These are phyloP conservation scores for Hippocampus zosterae DNA, from an alignment of 2,113 vertebrate genomes.

Conservation along the genomic window DNA sequence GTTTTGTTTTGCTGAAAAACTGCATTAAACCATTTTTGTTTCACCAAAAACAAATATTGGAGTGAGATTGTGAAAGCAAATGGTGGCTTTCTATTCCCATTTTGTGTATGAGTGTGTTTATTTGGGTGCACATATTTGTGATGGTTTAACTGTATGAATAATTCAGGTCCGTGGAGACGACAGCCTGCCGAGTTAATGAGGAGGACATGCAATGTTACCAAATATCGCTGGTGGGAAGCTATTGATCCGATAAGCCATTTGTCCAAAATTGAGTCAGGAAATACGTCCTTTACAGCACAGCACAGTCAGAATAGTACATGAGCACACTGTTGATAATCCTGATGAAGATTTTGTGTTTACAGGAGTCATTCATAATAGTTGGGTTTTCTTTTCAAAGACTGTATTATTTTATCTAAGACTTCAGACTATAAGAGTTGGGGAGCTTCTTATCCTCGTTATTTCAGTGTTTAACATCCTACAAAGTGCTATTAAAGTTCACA, in stretches of 20 bases:
- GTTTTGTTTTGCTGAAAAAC: background rate
- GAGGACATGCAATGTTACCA: slow-evolving; percentile 78
- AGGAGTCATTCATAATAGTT: background rate
- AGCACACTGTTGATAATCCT: background rate
- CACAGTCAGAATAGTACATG: slow-evolving; percentile 15
- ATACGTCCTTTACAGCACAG: slow-evolving; percentile 52
- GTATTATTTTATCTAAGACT: background rate
- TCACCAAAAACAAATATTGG: background rate
- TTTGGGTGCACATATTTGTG: slow-evolving; percentile 24
- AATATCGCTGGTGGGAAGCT: slow-evolving; percentile 78
- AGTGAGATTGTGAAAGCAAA: slow-evolving; percentile 29
- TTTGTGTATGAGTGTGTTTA: slow-evolving; percentile 27
- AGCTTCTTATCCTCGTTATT: background rate
- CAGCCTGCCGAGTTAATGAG: slow-evolving; percentile 77
- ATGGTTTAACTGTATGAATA: slow-evolving; percentile 71
- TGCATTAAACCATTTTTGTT: background rate
- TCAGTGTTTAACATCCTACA: background rate
- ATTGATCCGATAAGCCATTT: slow-evolving; percentile 73
- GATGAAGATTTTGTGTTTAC: slow-evolving; percentile 4
- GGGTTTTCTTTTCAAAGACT: background rate
- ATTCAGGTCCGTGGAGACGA: slow-evolving; percentile 74
- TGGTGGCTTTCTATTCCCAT: slow-evolving; percentile 38
- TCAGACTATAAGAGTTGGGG: background rate
- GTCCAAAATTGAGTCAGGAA: slow-evolving; percentile 69
- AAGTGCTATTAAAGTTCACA: background rate